Conservation (phyloP, 2,888 invertebrate species). For the Drosophila picticornis region DNA sequence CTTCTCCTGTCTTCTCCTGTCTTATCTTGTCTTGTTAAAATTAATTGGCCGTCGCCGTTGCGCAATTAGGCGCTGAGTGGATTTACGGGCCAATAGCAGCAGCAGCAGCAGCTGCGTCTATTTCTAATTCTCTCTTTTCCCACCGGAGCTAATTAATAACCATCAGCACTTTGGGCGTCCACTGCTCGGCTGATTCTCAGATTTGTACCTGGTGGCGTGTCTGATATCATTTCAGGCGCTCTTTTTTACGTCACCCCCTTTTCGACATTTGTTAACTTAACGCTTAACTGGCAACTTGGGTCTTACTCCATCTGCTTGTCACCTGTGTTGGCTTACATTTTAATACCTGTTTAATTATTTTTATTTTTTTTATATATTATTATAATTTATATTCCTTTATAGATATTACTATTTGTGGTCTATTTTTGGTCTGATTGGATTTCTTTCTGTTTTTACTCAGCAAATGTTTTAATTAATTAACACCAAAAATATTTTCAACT, state of each 20-base stretch:
- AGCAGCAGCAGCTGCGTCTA: constrained; percentile 2
- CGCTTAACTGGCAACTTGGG: not conserved
- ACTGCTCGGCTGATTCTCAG: constrained; percentile 8
- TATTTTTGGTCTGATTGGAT: not conserved
- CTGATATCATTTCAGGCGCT: not conserved
- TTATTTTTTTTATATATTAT: too few relatives aligned
- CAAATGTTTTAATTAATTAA: too few relatives aligned
- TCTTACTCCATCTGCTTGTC: not conserved
- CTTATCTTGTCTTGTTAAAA: constrained; percentile 60
- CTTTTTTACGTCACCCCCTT: not conserved
- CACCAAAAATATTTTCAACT: not conserved
- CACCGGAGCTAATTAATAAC: constrained; percentile 81
- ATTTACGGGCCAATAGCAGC: constrained; percentile 35
- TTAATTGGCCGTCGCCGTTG: constrained; percentile 65
- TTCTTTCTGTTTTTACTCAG: not conserved
- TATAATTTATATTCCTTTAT: not conserved
- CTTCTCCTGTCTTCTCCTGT: not conserved
- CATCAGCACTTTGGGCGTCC: constrained; percentile 21
- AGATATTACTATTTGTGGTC: not conserved
- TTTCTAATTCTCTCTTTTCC: constrained; percentile 57
- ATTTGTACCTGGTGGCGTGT: constrained; percentile 2
- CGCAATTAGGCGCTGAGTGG: constrained; percentile 59
- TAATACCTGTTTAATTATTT: not conserved
- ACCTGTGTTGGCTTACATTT: not conserved
- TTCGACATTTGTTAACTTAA: not conserved